Evolutionary conservation across 2,888 invertebrate species (phyloP), one percentile per base, ranked within the genome.

Genomic region (Adela reaumurella): DNA sequence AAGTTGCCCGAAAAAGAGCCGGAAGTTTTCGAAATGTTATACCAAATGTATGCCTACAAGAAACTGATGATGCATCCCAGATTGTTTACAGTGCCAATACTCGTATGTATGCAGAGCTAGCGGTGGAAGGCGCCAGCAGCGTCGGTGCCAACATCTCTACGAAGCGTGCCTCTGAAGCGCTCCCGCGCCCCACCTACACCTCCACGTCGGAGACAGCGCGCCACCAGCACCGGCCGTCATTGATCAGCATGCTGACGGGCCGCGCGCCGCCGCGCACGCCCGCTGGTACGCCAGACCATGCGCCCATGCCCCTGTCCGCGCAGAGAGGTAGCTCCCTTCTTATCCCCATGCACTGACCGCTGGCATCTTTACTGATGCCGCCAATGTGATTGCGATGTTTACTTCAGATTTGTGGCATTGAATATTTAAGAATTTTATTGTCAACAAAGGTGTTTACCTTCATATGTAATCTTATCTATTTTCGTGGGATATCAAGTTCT

Each of bases 101-200:
- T 24, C 17, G 24, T 41, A 28, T 2, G 5, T 45, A 48, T 44
- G 1, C 57, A 74, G 77, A 76, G 46, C 72, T 71, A 68, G 64
- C 74, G 54, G 65, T 70, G 1, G 77, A 76, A 55, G 70, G 62
- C 53, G 59, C 71, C 1, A 68, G 67, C 0, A 62, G 62, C 50
- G 57, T 57, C 6, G 68, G 65, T 1, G 73, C 70, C 45, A 76
- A 77, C 50, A 57, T 57, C 5, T 68, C 65, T 1, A 72, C 70
- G 43, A 77, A 77, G 54, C 70, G 77, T 0, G 66, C 73, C 0
- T 77, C 77, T 0, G 77, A 78, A 47, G 76, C 68, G 52, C 64
- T 62, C 50, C 67, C 65, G 85, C 94, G 74, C 72, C 88, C 19
- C 85, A 53, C 4, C 46, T 53, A 17, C 5, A 55, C 55, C 3